These are phyloP conservation scores for Beaufortia kweichowensis DNA, from an alignment of 2,113 vertebrate genomes.

Conservation along the genomic window DNA sequence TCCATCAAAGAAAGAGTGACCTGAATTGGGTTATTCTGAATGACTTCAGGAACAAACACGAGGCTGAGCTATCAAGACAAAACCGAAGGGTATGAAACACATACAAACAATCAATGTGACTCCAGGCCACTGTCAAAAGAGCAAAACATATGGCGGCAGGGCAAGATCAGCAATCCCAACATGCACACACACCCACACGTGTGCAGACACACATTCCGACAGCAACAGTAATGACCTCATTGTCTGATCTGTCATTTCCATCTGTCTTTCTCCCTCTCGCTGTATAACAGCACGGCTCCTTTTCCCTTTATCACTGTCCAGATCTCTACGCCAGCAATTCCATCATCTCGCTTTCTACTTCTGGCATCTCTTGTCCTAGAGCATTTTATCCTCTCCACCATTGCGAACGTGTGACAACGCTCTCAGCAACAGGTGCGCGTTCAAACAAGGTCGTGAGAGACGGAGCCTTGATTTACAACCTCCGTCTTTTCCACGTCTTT, in stretches of 20 bases:
- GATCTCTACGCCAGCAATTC: conserved; percentile 27
- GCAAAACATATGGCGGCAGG: conserved; percentile 6
- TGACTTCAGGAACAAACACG: neutral
- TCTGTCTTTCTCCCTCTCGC: conserved; percentile 38
- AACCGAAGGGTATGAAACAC: neutral
- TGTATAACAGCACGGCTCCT: conserved; percentile 23
- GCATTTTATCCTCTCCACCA: neutral
- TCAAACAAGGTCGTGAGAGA: conserved; percentile 48
- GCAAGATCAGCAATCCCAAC: conserved; percentile 15
- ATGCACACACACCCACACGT: conserved; percentile 35
- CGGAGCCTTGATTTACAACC: conserved; percentile 52
- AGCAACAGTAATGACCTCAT: conserved; percentile 36
- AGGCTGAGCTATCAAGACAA: neutral
- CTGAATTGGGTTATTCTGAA: conserved; percentile 18
- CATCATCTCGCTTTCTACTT: conserved; percentile 23
- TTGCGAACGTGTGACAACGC: conserved; percentile 29
- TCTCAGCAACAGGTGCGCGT: conserved; percentile 34
- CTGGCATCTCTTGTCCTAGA: neutral
- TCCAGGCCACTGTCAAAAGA: conserved; percentile 11
- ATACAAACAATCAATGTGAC: neutral
- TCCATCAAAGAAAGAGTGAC: conserved; percentile 26
- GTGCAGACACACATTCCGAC: conserved; percentile 25
- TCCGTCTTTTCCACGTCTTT: conserved; percentile 43
- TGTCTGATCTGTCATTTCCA: conserved; percentile 38
- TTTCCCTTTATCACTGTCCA: conserved; percentile 37